A percentile compares a stretch with the other conserved stretches of the same genome.
Evolutionary conservation across 2,888 invertebrate genomes (phyloP).

Genomic region (Xanthia icteritia): DNA sequence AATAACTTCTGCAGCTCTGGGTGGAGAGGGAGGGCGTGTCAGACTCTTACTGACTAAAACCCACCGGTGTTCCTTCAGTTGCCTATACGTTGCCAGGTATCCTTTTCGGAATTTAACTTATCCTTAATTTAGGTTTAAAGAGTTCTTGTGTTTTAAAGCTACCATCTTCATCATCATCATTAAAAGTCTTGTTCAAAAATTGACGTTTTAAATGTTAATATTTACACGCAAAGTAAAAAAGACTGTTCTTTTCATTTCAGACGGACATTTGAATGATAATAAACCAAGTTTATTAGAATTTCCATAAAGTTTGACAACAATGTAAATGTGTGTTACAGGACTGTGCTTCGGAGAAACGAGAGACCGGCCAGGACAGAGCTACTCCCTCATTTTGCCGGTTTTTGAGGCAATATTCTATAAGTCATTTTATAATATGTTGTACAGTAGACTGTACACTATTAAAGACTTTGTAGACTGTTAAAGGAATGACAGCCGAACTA

Average conservation of each 20-base stretch:
- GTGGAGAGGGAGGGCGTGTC: too few relatives aligned
- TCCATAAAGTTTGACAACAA: constrained; percentile 62
- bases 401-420: not conserved
- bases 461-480: too few relatives aligned
- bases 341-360: constrained; percentile 31
- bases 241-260: constrained; percentile 22
- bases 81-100: too few relatives aligned
- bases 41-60: too few relatives aligned
- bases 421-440: not conserved
- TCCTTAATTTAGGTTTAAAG: not conserved
- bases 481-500: too few relatives aligned
- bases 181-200: not conserved
- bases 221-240: constrained; percentile 3
- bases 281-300: constrained; percentile 62
- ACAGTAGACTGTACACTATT: not conserved
- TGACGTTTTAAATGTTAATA: not conserved
- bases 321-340: constrained; percentile 42
- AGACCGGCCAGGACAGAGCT: constrained; percentile 5
- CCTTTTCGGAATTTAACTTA: too few relatives aligned
- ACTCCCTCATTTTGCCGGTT: not conserved
- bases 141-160: not conserved
- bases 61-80: too few relatives aligned
- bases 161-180: not conserved
- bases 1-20: too few relatives aligned
- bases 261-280: constrained; percentile 54